Conservation (phyloP, 30 jellyfish, hydroid and myxozoan genomes). For the Aurelia sp. region DNA sequence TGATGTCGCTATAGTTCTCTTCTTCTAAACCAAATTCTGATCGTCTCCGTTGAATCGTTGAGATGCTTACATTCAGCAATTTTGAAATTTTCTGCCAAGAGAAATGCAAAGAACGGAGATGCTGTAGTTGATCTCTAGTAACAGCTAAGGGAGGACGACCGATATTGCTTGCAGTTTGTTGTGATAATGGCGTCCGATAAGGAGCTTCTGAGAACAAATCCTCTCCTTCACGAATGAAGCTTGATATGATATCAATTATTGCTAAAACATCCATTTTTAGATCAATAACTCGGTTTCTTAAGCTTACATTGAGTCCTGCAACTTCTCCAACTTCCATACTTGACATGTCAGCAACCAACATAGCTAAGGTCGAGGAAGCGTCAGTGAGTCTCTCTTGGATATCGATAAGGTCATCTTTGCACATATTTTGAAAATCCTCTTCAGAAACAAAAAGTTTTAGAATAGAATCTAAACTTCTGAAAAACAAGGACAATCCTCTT, state of each 20-base stretch:
- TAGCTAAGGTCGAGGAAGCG: conserved; percentile 18
- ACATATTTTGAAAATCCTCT: conserved; percentile 21
- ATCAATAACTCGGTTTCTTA: conserved; percentile 24
- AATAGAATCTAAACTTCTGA: not conserved
- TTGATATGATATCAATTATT: conserved; percentile 8
- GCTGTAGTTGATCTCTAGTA: too few relatives aligned
- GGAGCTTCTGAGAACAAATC: conserved; percentile 19
- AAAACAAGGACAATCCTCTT: conserved; percentile 28
- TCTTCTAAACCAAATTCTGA: conserved; percentile 27
- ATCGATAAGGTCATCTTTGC: conserved; percentile 6
- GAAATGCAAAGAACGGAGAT: too few relatives aligned
- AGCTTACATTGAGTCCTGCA: conserved; percentile 30
- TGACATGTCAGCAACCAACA: conserved; percentile 41
- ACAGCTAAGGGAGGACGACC: conserved; percentile 1
- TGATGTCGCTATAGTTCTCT: conserved; percentile 13
- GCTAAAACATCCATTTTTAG: conserved; percentile 30
- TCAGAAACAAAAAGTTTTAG: conserved; percentile 5
- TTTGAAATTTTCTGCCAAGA: not conserved
- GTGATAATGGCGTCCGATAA: conserved; percentile 18
- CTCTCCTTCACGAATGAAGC: not conserved
- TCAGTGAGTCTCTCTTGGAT: conserved; percentile 17
- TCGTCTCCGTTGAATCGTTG: conserved; percentile 32
- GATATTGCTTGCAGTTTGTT: conserved; percentile 27
- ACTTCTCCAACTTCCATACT: conserved; percentile 25
- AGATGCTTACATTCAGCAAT: conserved; percentile 12